Evolutionary conservation across 2,113 vertebrate genomes (phyloP).

Genomic region (Gymnogyps californianus): DNA sequence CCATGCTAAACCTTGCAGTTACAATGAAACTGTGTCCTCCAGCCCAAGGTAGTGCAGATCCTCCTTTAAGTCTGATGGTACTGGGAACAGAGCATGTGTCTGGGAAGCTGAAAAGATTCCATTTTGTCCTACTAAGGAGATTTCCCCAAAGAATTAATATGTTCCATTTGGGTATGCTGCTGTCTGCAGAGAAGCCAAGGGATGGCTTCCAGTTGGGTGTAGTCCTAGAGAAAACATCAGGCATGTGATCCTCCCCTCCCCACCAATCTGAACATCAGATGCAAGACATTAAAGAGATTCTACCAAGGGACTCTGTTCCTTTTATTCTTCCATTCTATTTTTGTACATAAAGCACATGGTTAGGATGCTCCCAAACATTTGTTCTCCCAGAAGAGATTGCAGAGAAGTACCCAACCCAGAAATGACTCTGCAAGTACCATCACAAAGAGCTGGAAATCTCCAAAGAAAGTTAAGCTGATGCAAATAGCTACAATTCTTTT

Average conservation of each 20-base stretch:
- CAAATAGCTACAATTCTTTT: constrained; percentile 10
- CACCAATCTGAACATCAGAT: constrained; percentile 53
- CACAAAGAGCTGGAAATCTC: not conserved
- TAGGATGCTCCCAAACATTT: constrained; percentile 38
- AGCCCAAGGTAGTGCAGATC: not conserved
- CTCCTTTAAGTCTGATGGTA: not conserved
- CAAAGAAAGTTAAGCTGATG: constrained; percentile 1
- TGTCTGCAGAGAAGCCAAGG: constrained; percentile 33
- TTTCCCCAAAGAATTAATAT: constrained; percentile 44
- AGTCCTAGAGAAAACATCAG: constrained; percentile 55
- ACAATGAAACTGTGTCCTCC: not conserved
- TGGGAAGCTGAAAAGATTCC: constrained; percentile 25
- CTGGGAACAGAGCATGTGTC: not conserved
- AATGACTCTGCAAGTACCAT: not conserved
- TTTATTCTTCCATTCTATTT: constrained; percentile 54
- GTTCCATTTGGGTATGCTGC: constrained; percentile 47
- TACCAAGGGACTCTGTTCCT: constrained; percentile 40
- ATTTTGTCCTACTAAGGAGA: not conserved
- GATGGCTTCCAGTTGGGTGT: constrained; percentile 49
- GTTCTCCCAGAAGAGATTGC: constrained; percentile 20
- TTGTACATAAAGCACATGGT: constrained; percentile 34
- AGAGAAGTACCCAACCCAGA: not conserved
- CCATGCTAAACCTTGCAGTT: not conserved
- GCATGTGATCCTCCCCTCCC: constrained; percentile 34
- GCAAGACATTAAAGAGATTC: constrained; percentile 48